Percentiles rank a stretch among this genome's conserved stretches.
These are phyloP conservation scores for Calameuta idolon DNA, from an alignment of 2,888 invertebrate genomes.

Conservation along the genomic window DNA sequence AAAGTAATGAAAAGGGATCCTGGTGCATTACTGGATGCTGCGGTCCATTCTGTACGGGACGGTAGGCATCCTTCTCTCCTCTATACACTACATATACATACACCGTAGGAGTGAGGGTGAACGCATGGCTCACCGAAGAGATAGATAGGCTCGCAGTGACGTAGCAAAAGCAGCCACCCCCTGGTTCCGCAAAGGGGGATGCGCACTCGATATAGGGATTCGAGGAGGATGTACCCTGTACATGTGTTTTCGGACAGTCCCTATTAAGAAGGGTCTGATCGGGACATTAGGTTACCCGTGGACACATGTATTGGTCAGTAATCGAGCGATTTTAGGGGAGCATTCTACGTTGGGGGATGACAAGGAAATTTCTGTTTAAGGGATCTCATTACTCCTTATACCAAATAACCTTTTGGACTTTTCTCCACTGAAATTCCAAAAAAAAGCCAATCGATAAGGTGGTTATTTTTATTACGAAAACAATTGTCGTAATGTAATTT, in stretches of 20 bases:
- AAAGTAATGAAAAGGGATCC: slow-evolving; percentile 54
- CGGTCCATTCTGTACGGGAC: slow-evolving; percentile 38
- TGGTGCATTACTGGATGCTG: slow-evolving; percentile 38
- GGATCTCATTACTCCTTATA: slow-evolving; percentile 18
- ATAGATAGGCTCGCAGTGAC: slow-evolving; percentile 49
- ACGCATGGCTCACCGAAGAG: slow-evolving; percentile 46
- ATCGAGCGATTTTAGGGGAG: neutral
- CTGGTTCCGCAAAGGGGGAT: slow-evolving; percentile 30
- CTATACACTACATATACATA: neutral
- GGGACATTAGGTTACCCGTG: slow-evolving; percentile 2
- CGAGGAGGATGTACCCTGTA: neutral
- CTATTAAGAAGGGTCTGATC: neutral
- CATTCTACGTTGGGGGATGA: slow-evolving; percentile 7
- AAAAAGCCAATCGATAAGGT: too few species aligned
- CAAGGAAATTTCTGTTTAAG: slow-evolving; percentile 17
- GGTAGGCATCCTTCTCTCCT: slow-evolving; percentile 3
- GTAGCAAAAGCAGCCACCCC: slow-evolving; percentile 31
- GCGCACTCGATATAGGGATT: slow-evolving; percentile 7
- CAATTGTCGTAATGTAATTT: too few species aligned
- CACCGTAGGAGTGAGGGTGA: slow-evolving; percentile 12
- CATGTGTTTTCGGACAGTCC: slow-evolving; percentile 6
- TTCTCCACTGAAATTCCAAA: too few species aligned
- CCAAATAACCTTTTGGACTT: neutral
- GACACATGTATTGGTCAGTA: slow-evolving; percentile 3
- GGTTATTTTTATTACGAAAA: too few species aligned